Conservation (phyloP, 2,113 vertebrate species). For the Halcyon senegalensis region DNA sequence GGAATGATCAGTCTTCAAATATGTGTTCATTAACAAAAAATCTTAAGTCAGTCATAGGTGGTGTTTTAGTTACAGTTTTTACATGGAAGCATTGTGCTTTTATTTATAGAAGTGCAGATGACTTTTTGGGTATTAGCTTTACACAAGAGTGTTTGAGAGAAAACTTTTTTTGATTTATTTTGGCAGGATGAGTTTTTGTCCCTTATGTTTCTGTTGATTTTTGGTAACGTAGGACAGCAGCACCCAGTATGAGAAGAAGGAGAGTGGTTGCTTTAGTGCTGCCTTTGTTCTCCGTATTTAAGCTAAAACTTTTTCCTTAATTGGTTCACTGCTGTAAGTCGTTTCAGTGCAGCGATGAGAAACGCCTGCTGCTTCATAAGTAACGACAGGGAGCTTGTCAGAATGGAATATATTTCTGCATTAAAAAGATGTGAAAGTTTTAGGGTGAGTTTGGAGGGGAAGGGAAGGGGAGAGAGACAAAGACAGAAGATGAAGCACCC, state of each 20-base stretch:
- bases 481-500: not conserved
- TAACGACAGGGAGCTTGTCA: fast-evolving
- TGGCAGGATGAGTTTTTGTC: not conserved
- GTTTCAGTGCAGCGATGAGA: fast-evolving
- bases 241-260: not conserved
- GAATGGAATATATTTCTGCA: not conserved
- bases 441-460: not conserved
- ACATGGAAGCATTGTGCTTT: not conserved
- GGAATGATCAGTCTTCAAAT: not conserved
- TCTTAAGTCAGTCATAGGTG: not conserved
- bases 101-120: not conserved
- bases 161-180: not conserved
- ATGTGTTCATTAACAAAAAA: not conserved
- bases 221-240: not conserved
- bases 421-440: not conserved
- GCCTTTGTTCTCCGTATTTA: not conserved
- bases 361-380: not conserved
- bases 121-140: not conserved
- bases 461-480: not conserved
- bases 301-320: not conserved
- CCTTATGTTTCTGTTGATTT: not conserved
- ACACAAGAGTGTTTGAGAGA: not conserved
- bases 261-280: not conserved
- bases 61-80: not conserved
- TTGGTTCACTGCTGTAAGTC: not conserved